Evolutionary conservation across 2,113 vertebrate genomes (phyloP).

Genomic region (Gallinago paraguaiae): DNA sequence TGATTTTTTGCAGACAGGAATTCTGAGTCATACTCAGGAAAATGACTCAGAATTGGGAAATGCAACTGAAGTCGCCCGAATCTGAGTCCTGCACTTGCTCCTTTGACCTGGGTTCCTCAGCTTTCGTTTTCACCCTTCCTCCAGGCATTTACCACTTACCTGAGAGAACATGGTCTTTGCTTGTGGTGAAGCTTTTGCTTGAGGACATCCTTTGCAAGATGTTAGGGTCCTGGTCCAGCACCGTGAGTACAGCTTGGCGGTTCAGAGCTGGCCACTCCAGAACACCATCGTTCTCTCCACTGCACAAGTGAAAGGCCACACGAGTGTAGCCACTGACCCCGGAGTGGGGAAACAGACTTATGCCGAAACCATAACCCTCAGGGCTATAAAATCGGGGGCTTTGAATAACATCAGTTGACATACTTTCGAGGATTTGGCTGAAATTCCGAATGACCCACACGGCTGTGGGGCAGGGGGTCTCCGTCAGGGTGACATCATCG

Average conservation of each 20-base stretch:
- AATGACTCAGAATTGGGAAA: not conserved
- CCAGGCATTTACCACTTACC: not conserved
- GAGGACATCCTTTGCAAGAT: conserved; percentile 85
- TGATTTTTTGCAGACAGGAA: not conserved
- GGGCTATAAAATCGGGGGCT: conserved; percentile 88
- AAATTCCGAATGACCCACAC: conserved; percentile 87
- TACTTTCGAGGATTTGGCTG: conserved; percentile 74
- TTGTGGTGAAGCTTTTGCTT: conserved; percentile 83
- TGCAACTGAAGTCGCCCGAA: not conserved
- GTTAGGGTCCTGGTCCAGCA: conserved; percentile 89
- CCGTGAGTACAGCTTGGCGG: conserved; percentile 81
- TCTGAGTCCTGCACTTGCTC: not conserved
- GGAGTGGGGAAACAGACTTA: conserved; percentile 72
- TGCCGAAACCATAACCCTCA: conserved; percentile 85
- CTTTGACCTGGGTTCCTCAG: not conserved
- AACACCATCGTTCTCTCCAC: conserved; percentile 84
- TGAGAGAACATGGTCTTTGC: not conserved
- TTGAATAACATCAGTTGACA: not conserved
- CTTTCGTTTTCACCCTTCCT: not conserved
- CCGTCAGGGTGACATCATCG: conserved; percentile 85
- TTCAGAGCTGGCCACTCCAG: conserved; percentile 88
- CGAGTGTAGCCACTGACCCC: conserved; percentile 23
- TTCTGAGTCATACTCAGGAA: not conserved
- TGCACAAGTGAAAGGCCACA: conserved; percentile 83
- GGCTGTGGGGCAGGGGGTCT: conserved; percentile 82